Evolutionary conservation across 2,797 vertebrate genomes (phyloP).

Genomic region (Galaxias olidus): DNA sequence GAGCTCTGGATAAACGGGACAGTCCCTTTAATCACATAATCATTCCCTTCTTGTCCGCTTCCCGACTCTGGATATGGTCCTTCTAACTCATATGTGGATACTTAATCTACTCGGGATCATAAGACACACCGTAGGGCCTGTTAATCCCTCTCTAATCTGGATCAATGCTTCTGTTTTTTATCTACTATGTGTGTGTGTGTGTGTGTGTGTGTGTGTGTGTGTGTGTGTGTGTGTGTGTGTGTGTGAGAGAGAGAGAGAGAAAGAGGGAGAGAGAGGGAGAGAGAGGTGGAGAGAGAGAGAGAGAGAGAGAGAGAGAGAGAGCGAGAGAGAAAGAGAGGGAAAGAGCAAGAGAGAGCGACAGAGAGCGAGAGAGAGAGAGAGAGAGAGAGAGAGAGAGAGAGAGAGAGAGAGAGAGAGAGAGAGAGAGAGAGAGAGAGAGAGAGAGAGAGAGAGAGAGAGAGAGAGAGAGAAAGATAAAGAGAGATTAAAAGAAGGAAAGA

Average conservation of each 20-base stretch:
- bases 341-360: no score
- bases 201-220: neutral
- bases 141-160: no score
- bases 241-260: neutral
- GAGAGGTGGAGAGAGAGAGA: neutral
- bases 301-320: constrained; percentile 1
- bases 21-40: no score
- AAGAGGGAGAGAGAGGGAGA: neutral
- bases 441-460: neutral
- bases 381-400: constrained; percentile 1
- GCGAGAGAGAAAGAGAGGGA: no score
- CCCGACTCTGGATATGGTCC: no score
- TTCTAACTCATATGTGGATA: no score
- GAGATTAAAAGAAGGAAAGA: no score
- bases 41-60: no score
- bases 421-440: neutral
- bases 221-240: neutral
- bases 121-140: no score
- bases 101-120: no score
- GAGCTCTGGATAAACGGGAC: no score
- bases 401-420: neutral
- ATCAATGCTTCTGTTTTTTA: no score
- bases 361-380: neutral
- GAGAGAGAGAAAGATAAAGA: neutral
- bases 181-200: constrained; percentile 4